Evolutionary conservation across 2,797 vertebrate species (phyloP), one percentile per base, ranked within the genome.

Genomic region (Antennarius maculatus): DNA sequence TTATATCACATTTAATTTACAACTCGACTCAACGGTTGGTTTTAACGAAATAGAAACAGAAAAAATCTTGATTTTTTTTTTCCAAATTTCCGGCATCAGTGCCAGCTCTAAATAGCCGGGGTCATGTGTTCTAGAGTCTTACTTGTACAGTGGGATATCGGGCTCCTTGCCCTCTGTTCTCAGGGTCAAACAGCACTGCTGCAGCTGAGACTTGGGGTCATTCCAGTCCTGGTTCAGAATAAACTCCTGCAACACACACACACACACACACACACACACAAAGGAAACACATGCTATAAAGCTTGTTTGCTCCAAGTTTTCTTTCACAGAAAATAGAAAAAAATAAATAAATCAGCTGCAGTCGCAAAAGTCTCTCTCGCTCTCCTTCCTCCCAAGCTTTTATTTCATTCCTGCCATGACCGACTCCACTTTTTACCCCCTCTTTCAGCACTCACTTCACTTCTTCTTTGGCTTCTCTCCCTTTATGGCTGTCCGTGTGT

Each of bases 161-260:
- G 98, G 98, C 72, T 99, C 98, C 82, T 98, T 99, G 61, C 98
- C 97, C 91, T 99, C 98, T 0, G 98, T 99, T 53, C 97, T 92
- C 43, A 99, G 94, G 29, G 97, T 99, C 89, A 99, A 83, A 77
- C 98, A 99, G 76, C 97, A 99, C 87, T 99, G 98, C 69, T 99
- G 98, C 76, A 99, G 95, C 88, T 99, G 97, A 54, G 98, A 99
- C 74, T 99, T 99, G n/a, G 98, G 98, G 90, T 99, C 97, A 55
- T 99, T 99, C 97, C 97, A 99, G 88, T 99, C 97, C 90, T 99
- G 97, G 92, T 99, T 99, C 86, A 99, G 87, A 83, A 99, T 99
- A 86, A 99, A 99, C 90, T 99, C 97, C 97, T 99, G 86, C 7
- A 90, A 84, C 61, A 83, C 79, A 81, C 47, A 80, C 18, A 77